These are phyloP conservation scores for Chascanopsetta lugubris DNA, from an alignment of 2,113 vertebrate genomes.

Conservation along the genomic window DNA sequence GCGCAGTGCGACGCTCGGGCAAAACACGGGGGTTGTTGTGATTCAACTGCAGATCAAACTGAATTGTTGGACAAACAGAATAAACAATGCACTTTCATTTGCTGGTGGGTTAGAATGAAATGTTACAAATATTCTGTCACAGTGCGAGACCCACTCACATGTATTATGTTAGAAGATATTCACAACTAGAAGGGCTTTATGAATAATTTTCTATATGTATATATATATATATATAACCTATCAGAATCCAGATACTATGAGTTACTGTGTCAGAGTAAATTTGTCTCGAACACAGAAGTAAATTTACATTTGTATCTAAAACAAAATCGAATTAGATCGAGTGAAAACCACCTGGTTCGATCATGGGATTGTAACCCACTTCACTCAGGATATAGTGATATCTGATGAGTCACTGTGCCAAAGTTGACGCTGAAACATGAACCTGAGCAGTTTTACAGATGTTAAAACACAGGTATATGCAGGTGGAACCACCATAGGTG, in stretches of 20 bases:
- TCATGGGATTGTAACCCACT: too few species aligned
- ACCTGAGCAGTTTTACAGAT: too few species aligned
- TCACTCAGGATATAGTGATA: too few species aligned
- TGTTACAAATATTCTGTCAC: constrained; percentile 21
- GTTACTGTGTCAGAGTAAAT: too few species aligned
- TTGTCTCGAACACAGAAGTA: too few species aligned
- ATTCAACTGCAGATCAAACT: constrained; percentile 10
- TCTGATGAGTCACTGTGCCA: too few species aligned
- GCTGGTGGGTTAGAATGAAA: neutral
- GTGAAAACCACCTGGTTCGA: too few species aligned
- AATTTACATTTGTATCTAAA: too few species aligned
- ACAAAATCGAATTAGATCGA: too few species aligned
- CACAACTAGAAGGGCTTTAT: neutral
- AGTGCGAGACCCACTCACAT: neutral
- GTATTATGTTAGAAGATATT: neutral
- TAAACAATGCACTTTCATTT: constrained; percentile 2
- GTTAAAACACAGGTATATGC: too few species aligned
- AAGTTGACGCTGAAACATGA: too few species aligned
- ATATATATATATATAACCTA: neutral
- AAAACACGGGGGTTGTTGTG: neutral
- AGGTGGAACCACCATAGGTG: too few species aligned
- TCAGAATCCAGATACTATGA: neutral
- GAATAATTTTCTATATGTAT: neutral
- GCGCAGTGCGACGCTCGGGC: neutral
- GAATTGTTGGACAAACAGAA: constrained; percentile 24